Base-by-base conservation (phyloP, 2,888 invertebrate genomes). In the Lissocephala sabroskyi region DNA sequence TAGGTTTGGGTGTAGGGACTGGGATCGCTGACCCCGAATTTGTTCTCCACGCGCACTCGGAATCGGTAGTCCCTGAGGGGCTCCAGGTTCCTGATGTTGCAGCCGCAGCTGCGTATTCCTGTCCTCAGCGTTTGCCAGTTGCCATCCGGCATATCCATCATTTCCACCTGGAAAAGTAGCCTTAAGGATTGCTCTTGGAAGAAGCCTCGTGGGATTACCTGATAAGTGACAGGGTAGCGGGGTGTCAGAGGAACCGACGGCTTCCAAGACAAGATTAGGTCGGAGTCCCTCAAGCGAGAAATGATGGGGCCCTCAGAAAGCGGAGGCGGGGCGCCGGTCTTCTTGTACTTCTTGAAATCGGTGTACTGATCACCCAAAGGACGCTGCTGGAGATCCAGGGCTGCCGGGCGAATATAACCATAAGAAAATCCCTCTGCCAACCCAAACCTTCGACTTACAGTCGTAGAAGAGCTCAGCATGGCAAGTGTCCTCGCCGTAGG, bases 31-130 rank as follows among this genome's bases (percentile, higher is more conserved):
- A 97, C 90, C 35, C 98, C 98, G 82, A 93, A 96, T 82, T 95
- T 94, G 86, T 98, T 99, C 83, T 98, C 97, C 2, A 98, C 98
- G 29, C 97, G 89, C 30, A 98, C 90, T 52, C 99, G 89, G 87
- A 98, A 97, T 83, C 93, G 92, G 86, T 99, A 99, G 85, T 98
- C 97, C 58, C 93, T 89, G 86, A 95, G 94, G 1, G 98, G 96
- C 79, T 95, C 92, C 58, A 98, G 86, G 83, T 95, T 94, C 58
- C 92, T 88, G 51, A 97, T 92, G 80, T 96, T 96, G 84, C 95
- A 96, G 28, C 91, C 92, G 82, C 95, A 95, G 59, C 94, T 94
- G 54, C 96, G 90, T 10, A 97, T 90, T 2, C 94, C 94, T 1
- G 92, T 90, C 61, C 92, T 88, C 0, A 94, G 92, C 0, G 94